Conservation (phyloP, 37 sponge, comb jelly and placozoan species). For the Beroe forskalii region DNA sequence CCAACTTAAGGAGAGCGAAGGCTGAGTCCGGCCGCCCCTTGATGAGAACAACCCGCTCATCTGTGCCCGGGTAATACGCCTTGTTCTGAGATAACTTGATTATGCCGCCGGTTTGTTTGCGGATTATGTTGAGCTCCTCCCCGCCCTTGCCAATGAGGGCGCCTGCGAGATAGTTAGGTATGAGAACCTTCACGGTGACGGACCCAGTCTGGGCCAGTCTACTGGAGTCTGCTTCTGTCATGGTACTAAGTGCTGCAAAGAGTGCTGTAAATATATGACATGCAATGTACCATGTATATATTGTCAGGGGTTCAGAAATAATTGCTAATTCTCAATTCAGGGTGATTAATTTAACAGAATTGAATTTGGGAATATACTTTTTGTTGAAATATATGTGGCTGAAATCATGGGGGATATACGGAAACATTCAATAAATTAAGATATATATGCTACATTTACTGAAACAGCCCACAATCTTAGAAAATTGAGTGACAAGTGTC, state of each 20-base stretch:
- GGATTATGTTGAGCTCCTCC: slow-evolving; percentile 63
- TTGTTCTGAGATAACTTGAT: slow-evolving; percentile 65
- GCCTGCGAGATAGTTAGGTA: slow-evolving; percentile 66
- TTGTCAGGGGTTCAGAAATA: background rate
- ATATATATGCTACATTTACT: too few relatives aligned
- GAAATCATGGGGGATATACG: too few relatives aligned
- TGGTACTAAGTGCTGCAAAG: slow-evolving; percentile 54
- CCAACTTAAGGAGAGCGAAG: slow-evolving; percentile 43
- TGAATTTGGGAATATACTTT: too few relatives aligned
- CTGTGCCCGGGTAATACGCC: slow-evolving; percentile 56
- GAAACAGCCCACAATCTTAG: too few relatives aligned
- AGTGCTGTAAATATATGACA: slow-evolving; percentile 50
- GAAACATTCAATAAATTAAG: too few relatives aligned
- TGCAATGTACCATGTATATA: slow-evolving; percentile 20
- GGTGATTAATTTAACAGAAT: too few relatives aligned
- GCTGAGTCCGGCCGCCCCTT: slow-evolving; percentile 61
- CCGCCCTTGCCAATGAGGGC: slow-evolving; percentile 65
- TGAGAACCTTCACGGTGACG: slow-evolving; percentile 61
- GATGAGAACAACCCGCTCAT: slow-evolving; percentile 50
- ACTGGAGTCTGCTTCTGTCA: slow-evolving; percentile 63
- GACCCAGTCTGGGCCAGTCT: slow-evolving; percentile 62
- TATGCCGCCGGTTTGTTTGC: slow-evolving; percentile 55
- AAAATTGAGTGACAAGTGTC: too few relatives aligned
- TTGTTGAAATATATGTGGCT: too few relatives aligned
- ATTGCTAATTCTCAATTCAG: too few relatives aligned